Conservation (phyloP, 2,888 invertebrate genomes). For the Trichopria drosophilae region DNA sequence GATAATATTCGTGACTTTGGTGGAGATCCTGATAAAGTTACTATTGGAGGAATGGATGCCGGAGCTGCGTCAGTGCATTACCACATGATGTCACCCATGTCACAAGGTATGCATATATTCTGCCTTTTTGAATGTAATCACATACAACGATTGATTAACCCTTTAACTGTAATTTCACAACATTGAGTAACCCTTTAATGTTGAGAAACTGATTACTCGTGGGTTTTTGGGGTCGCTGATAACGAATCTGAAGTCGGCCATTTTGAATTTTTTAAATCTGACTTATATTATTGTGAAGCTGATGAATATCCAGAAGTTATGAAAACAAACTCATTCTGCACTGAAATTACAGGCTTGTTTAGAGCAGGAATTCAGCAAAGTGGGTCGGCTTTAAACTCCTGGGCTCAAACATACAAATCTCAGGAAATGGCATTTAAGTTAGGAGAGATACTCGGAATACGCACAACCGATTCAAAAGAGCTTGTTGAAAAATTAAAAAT, state of each 20-base stretch:
- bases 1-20: slow-evolving; percentile 51
- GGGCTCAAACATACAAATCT: slow-evolving; percentile 40
- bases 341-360: slow-evolving; percentile 49
- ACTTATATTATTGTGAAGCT: too few species aligned
- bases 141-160: too few species aligned
- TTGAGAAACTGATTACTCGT: too few species aligned
- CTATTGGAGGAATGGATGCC: slow-evolving; percentile 45
- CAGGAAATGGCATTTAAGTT: slow-evolving; percentile 47
- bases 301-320: too few species aligned
- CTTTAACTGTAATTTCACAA: too few species aligned
- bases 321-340: too few species aligned
- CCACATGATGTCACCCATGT: slow-evolving; percentile 53
- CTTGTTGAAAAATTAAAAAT: slow-evolving; percentile 43
- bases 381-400: slow-evolving; percentile 41
- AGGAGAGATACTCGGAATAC: slow-evolving; percentile 47
- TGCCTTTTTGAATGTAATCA: not conserved
- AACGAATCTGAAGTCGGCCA: too few species aligned
- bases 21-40: slow-evolving; percentile 47
- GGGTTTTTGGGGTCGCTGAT: too few species aligned
- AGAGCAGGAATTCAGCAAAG: slow-evolving; percentile 46
- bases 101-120: slow-evolving; percentile 39
- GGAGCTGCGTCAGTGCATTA: slow-evolving; percentile 46
- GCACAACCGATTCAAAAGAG: slow-evolving; percentile 45
- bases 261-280: too few species aligned
- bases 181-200: too few species aligned